A percentile compares a stretch with the other conserved stretches of the same genome.
Conservation (phyloP, 2,888 invertebrate species). For the Timandra comae region DNA sequence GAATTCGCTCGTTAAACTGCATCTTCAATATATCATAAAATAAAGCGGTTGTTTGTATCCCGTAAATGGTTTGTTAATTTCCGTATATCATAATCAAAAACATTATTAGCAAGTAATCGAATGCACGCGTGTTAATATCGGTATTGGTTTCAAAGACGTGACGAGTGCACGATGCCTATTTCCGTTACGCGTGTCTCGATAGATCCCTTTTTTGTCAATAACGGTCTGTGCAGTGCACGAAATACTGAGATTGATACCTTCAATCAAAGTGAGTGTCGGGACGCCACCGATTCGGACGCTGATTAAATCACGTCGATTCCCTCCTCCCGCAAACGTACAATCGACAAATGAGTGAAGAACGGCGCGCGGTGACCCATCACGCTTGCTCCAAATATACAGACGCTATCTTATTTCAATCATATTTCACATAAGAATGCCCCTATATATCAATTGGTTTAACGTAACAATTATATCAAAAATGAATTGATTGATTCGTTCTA, state of each 20-base stretch:
- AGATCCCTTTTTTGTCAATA: conserved; percentile 70
- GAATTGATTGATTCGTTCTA: too few relatives aligned
- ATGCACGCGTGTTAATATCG: conserved; percentile 57
- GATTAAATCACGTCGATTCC: conserved; percentile 73
- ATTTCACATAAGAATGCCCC: conserved; percentile 31
- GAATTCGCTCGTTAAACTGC: conserved; percentile 27
- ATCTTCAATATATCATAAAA: conserved; percentile 28
- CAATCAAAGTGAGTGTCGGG: conserved; percentile 63
- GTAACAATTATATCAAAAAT: conserved; percentile 3
- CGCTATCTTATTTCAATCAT: conserved; percentile 39
- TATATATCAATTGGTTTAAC: conserved; percentile 11
- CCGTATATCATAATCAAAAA: conserved; percentile 34
- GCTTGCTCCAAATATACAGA: conserved; percentile 51
- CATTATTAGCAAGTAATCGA: conserved; percentile 56
- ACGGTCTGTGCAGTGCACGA: conserved; percentile 68
- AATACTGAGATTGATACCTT: conserved; percentile 69
- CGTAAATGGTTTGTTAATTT: conserved; percentile 45
- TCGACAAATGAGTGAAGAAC: conserved; percentile 54
- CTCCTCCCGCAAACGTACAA: conserved; percentile 38
- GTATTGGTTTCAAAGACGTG: conserved; percentile 69
- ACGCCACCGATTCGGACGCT: conserved; percentile 57
- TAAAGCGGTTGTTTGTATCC: conserved; percentile 28
- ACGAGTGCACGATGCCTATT: conserved; percentile 62
- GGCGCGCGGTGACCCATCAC: conserved; percentile 58
- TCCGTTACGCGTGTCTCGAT: conserved; percentile 69